Base-by-base conservation (phyloP, 2,888 invertebrate genomes). In the Alloplasta piceator region DNA sequence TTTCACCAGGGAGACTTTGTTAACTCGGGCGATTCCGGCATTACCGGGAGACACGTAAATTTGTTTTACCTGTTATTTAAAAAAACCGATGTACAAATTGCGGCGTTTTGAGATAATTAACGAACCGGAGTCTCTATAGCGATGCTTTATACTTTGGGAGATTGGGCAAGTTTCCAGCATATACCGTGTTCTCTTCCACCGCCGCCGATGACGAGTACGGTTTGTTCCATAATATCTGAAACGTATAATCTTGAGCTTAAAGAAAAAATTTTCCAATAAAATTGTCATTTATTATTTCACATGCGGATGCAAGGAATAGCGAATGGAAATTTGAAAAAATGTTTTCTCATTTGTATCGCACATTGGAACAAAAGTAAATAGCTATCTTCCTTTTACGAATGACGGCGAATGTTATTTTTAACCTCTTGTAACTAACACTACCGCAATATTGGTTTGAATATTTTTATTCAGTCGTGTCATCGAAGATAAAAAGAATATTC, bases 111-210 rank as follows among this genome's bases (percentile, higher is more conserved):
- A 48, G 14, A 56, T 56, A n/a, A 68, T 10, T 48, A 12, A 39
- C 26, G 38, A 63, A 16, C 76, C 36, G 6, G 56, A 60, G 60
- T 12, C 50, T 66, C 67, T 85, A n/a, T n/a, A n/a, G n/a, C n/a
- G n/a, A n/a, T n/a, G n/a, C n/a, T n/a, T n/a, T 85, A 87, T 88
- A 93, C 93, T 85, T 91, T 85, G 0, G 94, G 90, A 58, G 98
- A 98, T 91, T 98, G 96, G 0, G 97, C 93, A 55, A 99, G 93
- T 93, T 98, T 98, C 98, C 98, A 98, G 87, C 97, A 96, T 87
- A 99, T 94, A 4, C 98, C 98, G 93, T 99, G 98, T 93, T 99
- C 99, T 85, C 99, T 95, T 3, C 98, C 99, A 50, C 99, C 99
- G 91, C 96, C 94, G 12, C 99, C 99, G 87, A 99, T 95, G 70